These are phyloP conservation scores for Saccostrea cuccullata DNA, from an alignment of 1,140 invertebrate genomes.

Conservation along the genomic window DNA sequence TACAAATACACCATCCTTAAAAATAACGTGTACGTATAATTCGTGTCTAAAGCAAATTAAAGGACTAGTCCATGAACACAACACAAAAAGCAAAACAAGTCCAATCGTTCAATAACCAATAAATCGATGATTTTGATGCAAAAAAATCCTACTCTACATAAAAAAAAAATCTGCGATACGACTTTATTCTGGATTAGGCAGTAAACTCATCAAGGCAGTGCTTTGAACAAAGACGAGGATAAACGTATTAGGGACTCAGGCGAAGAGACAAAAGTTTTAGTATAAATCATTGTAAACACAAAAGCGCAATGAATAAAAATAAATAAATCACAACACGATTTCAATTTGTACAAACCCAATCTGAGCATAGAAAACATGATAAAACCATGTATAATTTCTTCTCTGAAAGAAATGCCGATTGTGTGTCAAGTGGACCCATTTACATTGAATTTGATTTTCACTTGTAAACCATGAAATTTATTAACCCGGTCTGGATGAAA, in stretches of 20 bases:
- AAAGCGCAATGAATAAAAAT: not conserved
- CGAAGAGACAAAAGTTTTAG: not conserved
- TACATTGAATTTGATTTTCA: not conserved
- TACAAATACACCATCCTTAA: not conserved
- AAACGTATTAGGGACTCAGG: not conserved
- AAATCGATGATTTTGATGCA: not conserved
- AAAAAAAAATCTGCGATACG: not conserved
- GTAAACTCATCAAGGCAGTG: not conserved
- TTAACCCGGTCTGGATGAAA: not conserved
- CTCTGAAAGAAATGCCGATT: not conserved
- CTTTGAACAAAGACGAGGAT: not conserved
- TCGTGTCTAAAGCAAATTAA: not conserved
- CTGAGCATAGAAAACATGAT: not conserved
- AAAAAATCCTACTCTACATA: not conserved
- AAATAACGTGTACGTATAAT: not conserved
- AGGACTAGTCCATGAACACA: not conserved
- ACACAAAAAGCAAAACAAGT: constrained; percentile 5
- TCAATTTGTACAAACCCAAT: not conserved
- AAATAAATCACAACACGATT: constrained; percentile 4
- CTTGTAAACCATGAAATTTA: not conserved
- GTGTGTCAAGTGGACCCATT: not conserved
- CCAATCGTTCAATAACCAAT: not conserved
- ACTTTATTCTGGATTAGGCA: not conserved
- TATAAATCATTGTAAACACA: not conserved
- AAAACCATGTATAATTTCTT: not conserved